Evolutionary conservation across 1,140 invertebrate genomes (phyloP), one percentile per base, ranked within the genome.

Genomic region (Dryas iulia): DNA sequence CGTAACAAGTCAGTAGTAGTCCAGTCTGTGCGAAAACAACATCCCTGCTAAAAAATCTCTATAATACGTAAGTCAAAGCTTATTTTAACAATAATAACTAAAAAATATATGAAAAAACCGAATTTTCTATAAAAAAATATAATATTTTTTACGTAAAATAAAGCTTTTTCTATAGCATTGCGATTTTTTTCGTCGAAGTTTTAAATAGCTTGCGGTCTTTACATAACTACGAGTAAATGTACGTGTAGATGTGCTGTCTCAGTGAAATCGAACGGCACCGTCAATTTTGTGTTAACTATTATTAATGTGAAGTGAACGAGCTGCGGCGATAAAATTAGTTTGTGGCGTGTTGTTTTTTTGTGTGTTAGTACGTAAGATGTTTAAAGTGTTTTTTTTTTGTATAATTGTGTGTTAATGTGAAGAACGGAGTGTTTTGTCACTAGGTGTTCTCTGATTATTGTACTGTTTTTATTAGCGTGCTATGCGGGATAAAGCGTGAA

Each of bases 181-280:
- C 39, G 59, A 39, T 62, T 47, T 52, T 58, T 58, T 56, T 39
- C n/a, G n/a, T 23, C 53, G 26, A n/a, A 31, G 62, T 71, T 71
- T 71, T 73, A 73, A 69, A 69, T 73, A 73, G 66, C 53, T 62
- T 52, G 28, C 28, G 18, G 30, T 31, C 21, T 73, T 73, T 69
- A 73, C 66, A 73, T 73, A 69, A 69, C 66, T 61, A n/a, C n/a
- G n/a, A n/a, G n/a, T n/a, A n/a, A n/a, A n/a, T n/a, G 53, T 2
- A 52, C 23, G 25, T 26, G 24, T 28, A 23, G 24, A 28, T 28
- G 21, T 18, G 24, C 21, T 61, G 25, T 62, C 39, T 62, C 4
- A 23, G 59, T 62, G n/a, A 62, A 53, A 52, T 52, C 23, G 21
- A 30, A 2, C 39, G 26, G 11, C 39, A 53, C 18, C 24, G 39